Percentiles rank a stretch among this genome's conserved stretches.
Evolutionary conservation across 2,113 vertebrate genomes (phyloP).

Genomic region (Notechis scutatus): DNA sequence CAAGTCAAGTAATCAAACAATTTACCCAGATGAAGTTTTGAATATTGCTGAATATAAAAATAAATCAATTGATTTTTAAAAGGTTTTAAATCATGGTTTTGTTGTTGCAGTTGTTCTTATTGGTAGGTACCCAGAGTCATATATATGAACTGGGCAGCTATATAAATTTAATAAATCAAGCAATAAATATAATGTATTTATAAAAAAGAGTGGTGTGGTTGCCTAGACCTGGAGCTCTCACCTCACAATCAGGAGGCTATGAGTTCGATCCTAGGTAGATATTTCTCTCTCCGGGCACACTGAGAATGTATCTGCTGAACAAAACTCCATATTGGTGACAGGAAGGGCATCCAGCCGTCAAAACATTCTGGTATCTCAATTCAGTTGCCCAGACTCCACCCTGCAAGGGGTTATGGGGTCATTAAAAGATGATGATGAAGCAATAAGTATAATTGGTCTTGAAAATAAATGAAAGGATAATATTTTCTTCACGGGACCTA

Average conservation of each 20-base stretch:
- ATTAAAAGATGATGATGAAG: background rate
- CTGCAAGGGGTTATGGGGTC: no score
- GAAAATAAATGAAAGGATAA: conserved; percentile 49
- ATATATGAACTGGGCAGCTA: background rate
- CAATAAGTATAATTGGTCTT: conserved; percentile 56
- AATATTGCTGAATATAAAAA: conserved; percentile 57
- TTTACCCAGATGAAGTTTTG: conserved; percentile 56
- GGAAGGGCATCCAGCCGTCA: no score
- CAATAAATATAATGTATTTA: conserved; percentile 9
- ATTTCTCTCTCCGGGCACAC: no score
- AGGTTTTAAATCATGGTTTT: background rate
- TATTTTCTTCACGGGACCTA: background rate
- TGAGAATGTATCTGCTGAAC: no score
- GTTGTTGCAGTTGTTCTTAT: background rate
- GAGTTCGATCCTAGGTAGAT: no score
- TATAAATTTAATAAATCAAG: background rate
- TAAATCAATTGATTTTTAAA: conserved; percentile 61
- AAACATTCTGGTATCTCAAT: no score
- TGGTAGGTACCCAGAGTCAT: background rate
- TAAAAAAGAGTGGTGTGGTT: no score
- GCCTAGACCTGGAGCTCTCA: no score
- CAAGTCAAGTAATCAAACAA: conserved; percentile 40
- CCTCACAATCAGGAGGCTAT: no score
- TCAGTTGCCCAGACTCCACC: no score
- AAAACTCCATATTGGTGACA: no score